phyloP scores from a whole-genome alignment of 2,113 vertebrate species.

The Tenrec ecaudatus region DNA sequence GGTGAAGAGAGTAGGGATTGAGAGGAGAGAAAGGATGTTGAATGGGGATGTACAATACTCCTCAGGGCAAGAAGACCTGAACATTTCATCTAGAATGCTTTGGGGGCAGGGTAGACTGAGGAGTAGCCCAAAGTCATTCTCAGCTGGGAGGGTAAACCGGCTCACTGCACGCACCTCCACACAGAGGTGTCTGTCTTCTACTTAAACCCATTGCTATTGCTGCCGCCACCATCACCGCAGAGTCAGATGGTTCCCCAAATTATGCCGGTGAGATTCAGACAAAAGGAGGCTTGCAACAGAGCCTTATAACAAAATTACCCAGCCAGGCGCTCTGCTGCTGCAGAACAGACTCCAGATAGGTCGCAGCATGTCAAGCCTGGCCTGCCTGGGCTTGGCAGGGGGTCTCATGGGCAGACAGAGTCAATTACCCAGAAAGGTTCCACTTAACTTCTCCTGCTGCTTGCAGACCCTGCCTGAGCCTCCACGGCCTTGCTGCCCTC shows the following conservation, averaged over 20 bases:
- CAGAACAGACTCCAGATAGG: constrained; percentile 45
- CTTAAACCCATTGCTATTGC: background rate
- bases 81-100: background rate
- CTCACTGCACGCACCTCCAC: background rate
- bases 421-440: constrained; percentile 60
- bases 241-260: rapidly evolving
- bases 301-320: background rate
- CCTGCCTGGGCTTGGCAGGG: constrained; percentile 52
- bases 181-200: background rate
- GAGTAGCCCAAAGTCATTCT: background rate
- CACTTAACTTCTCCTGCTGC: constrained; percentile 75
- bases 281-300: background rate
- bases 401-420: constrained; percentile 51
- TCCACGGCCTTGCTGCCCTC: background rate
- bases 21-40: background rate
- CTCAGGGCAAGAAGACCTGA: background rate
- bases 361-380: background rate
- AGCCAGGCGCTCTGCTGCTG: background rate
- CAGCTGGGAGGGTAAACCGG: background rate
- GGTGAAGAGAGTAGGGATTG: background rate
- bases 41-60: background rate
- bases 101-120: background rate
- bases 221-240: rapidly evolving
- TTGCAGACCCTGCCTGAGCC: background rate
- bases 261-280: background rate